Evolutionary conservation across 2,113 vertebrate species (phyloP).

Genomic region (Tupaia tana): DNA sequence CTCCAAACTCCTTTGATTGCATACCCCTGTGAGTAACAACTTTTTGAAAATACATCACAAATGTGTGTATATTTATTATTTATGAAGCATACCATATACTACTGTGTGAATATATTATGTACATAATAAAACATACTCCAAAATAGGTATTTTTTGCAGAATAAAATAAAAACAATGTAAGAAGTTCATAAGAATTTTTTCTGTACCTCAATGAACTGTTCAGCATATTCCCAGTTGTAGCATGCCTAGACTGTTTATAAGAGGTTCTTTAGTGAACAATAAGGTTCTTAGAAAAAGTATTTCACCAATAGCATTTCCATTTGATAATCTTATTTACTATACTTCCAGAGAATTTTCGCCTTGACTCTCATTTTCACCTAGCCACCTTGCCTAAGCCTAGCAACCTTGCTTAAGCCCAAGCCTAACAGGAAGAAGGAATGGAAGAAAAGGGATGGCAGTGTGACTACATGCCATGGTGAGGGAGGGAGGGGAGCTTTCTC

Average conservation of each 20-base stretch:
- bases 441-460: no score
- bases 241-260: accelerated
- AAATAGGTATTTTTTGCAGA: background rate
- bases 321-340: background rate
- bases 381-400: background rate
- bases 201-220: accelerated
- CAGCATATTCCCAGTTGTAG: background rate
- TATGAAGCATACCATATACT: background rate
- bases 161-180: slow-evolving; percentile 24
- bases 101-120: background rate
- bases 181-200: background rate
- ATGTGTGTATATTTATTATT: background rate
- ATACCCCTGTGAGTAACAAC: background rate
- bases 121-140: background rate
- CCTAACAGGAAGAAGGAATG: no score
- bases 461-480: no score
- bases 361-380: accelerated
- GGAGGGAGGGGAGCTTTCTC: no score
- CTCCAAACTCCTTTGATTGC: background rate
- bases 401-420: no score
- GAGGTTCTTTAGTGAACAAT: background rate
- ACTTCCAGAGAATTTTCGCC: accelerated
- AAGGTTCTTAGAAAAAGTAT: background rate
- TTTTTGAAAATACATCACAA: background rate
- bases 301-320: background rate